Percentiles rank a stretch among this genome's conserved stretches.
Evolutionary conservation across 2,113 vertebrate genomes (phyloP).

Genomic region (Zapus hudsonius): DNA sequence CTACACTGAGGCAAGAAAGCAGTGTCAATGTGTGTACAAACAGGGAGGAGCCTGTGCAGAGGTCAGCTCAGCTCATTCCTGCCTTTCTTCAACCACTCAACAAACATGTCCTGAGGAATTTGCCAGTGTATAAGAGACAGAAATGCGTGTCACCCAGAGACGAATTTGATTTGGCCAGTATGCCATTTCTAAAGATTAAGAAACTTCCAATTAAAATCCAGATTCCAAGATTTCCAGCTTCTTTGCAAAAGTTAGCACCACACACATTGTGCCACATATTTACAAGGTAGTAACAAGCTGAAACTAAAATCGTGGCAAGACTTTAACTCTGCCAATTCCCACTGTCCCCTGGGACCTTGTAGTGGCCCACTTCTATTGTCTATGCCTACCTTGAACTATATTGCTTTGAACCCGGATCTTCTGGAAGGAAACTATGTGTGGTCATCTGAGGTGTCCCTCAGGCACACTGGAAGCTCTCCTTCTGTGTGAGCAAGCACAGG

Average conservation of each 20-base stretch:
- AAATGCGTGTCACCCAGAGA: background rate
- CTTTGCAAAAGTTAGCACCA: background rate
- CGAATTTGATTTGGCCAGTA: background rate
- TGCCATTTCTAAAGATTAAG: background rate
- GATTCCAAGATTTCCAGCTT: conserved; percentile 49
- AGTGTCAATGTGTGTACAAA: background rate
- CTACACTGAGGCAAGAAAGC: background rate
- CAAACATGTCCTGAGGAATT: background rate
- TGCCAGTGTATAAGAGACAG: background rate
- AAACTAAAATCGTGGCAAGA: background rate
- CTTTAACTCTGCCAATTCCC: background rate
- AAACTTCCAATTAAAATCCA: conserved; percentile 55
- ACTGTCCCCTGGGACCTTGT: background rate
- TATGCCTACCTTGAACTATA: background rate
- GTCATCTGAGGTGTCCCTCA: background rate
- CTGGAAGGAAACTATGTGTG: background rate
- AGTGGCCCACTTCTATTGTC: background rate
- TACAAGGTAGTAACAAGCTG: background rate
- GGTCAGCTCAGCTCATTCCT: background rate
- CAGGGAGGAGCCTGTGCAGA: background rate
- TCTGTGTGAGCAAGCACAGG: background rate
- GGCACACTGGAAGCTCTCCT: background rate
- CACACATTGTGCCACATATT: background rate
- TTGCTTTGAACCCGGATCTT: background rate
- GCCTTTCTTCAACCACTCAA: conserved; percentile 5